Evolutionary conservation across 2,797 vertebrate species (phyloP), one percentile per base, ranked within the genome.

Genomic region (Uromys caudimaculatus): DNA sequence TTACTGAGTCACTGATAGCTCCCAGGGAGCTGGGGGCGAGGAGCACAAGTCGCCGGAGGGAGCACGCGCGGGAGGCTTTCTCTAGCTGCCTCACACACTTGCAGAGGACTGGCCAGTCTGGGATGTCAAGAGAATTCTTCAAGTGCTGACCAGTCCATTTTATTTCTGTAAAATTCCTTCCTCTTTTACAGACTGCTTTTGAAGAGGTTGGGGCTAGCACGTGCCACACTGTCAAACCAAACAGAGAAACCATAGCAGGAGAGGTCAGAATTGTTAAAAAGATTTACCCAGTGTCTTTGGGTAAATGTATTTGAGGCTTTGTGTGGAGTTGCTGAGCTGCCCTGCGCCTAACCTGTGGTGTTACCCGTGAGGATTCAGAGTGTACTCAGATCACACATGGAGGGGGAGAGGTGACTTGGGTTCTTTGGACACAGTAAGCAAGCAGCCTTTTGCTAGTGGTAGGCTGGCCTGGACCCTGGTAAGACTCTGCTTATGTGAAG

Each of bases 131-230:
- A 93, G 44, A 77, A 58, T 67, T 62, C 58, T 17, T 60, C 7
- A 64, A 76, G 64, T 96, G 86, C 69, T 88, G 41, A 96, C 58
- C 11, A 27, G 2, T 29, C 52, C 10, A 6, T 94, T 94, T 97
- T 90, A 77, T 91, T 96, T 96, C 93, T 91, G 77, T 93, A 52
- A 97, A 21, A 47, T 75, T 29, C 91, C 85, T 95, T 95, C 90
- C 58, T 78, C 89, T 83, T 83, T 91, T 35, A 64, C 35, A 64
- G n/a, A 89, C 64, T 27, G 38, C 38, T 62, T 90, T 95, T 54
- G 44, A 77, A 83, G 92, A 56, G 71, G 9, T 0, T 75, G 14
- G 52, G n/a, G 17, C 35, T 62, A 6, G 12, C 3, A 4, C 11
- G 27, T 13, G 64, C 50, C 17, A 10, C 8, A 41, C 10, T 4